These are phyloP conservation scores for Oreortyx pictus DNA, from an alignment of 2,797 vertebrate genomes.

Conservation along the genomic window DNA sequence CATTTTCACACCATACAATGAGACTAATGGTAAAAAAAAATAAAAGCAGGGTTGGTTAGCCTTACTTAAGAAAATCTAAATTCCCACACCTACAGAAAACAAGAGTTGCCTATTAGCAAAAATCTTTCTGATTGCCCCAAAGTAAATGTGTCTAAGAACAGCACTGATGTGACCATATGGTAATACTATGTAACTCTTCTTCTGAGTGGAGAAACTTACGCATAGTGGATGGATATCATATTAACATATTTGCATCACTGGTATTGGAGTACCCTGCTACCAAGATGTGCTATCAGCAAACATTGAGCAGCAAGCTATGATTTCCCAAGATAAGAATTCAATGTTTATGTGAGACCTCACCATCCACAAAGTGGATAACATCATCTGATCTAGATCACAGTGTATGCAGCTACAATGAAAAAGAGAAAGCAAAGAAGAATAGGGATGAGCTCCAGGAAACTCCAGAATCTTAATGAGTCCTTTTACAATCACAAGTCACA, in stretches of 20 bases:
- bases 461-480: background rate
- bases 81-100: background rate
- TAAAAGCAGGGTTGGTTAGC: background rate
- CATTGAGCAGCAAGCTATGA: background rate
- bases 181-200: background rate
- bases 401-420: background rate
- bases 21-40: background rate
- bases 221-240: background rate
- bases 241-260: background rate
- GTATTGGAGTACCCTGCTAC: background rate
- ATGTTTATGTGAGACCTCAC: background rate
- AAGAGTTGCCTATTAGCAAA: background rate
- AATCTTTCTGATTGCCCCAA: background rate
- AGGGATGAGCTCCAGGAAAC: background rate
- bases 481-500: background rate
- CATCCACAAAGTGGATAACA: background rate
- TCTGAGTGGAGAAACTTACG: background rate
- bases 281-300: background rate
- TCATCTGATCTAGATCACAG: background rate
- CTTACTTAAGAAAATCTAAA: background rate
- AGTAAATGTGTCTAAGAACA: background rate
- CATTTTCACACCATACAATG: background rate
- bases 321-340: background rate
- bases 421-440: background rate
- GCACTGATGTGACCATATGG: background rate